Base-by-base conservation (phyloP, 2,113 vertebrate genomes). In the Egretta garzetta region DNA sequence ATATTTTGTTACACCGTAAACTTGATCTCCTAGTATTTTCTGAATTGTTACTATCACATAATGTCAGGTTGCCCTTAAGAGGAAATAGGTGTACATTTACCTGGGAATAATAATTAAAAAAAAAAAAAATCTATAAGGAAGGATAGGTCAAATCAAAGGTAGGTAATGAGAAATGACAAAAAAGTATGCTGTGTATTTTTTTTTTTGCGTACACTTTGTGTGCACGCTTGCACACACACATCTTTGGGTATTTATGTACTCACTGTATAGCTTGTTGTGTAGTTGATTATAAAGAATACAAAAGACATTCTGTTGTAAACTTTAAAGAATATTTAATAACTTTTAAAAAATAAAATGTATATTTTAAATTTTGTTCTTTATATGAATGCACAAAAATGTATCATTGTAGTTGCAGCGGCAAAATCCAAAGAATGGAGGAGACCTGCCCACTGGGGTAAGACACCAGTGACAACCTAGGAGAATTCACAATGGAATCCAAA, bases 241-340 rank as follows among this genome's bases (percentile, higher is more conserved):
- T 8, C 55, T 49, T 32, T 47, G 67, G 37, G 30, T 62, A n/a
- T 10, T 41, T 73, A 12, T 1, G 16, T 8, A 66, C 12, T 85
- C 35, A 60, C 41, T 76, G 45, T 86, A 85, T 18, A 81, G 64
- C 63, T 66, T 60, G 73, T 22, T 72, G 50, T 71, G 50, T 55
- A 66, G 80, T 37, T 77, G 43, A 52, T 82, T 90, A 75, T 30
- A 97, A 97, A 97, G 75, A 97, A 97, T 80, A 97, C 97, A 96
- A 94, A 97, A 96, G 96, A 96, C 97, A 81, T 94, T 95, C 43
- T 72, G 77, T 77, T 92, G 82, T 97, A 97, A 96, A 96, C 70
- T 96, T 97, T 89, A 93, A 96, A 96, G 95, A 97, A 91, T 97
- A 96, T 98, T 98, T 98, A 97, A 98, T 98, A 97, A 95, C 56